These are phyloP conservation scores for Caenorhabditis plicata DNA, from an alignment of 2,888 invertebrate genomes.

Conservation along the genomic window DNA sequence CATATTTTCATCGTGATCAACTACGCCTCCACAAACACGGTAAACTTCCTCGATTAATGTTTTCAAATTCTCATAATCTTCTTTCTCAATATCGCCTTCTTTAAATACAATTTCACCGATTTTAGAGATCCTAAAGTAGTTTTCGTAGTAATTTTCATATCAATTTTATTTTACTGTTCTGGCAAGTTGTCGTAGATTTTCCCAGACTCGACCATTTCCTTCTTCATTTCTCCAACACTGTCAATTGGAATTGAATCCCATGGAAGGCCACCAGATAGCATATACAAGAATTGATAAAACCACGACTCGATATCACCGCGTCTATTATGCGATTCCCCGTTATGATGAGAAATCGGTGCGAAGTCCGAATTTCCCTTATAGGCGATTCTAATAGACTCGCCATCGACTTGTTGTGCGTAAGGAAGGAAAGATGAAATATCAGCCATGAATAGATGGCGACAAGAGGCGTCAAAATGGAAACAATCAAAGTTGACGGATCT, in stretches of 20 bases:
- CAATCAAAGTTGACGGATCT: slow-evolving; percentile 41
- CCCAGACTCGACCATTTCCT: slow-evolving; percentile 5
- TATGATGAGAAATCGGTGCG: slow-evolving; percentile 40
- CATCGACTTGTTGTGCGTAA: too few species aligned
- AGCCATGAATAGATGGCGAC: slow-evolving; percentile 55
- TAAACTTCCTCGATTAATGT: slow-evolving; percentile 23
- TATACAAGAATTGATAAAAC: slow-evolving; percentile 44
- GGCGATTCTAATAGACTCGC: too few species aligned
- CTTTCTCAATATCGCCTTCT: background rate
- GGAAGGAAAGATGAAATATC: slow-evolving; percentile 44
- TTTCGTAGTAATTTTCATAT: background rate
- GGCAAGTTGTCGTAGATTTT: slow-evolving; percentile 16
- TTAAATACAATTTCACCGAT: slow-evolving; percentile 29
- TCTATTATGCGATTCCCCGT: slow-evolving; percentile 1
- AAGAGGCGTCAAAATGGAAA: slow-evolving; percentile 48
- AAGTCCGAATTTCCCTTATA: slow-evolving; percentile 42
- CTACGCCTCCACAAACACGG: slow-evolving; percentile 31
- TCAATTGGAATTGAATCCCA: slow-evolving; percentile 36
- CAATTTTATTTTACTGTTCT: slow-evolving; percentile 8
- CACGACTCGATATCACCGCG: slow-evolving; percentile 51
- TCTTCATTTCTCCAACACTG: slow-evolving; percentile 21
- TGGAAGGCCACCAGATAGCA: slow-evolving; percentile 43
- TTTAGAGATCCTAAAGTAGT: slow-evolving; percentile 28
- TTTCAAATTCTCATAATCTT: slow-evolving; percentile 13
- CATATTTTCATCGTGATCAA: slow-evolving; percentile 48